Evolutionary conservation across 1,140 invertebrate genomes (phyloP), one percentile per base, ranked within the genome.

Genomic region (Megathymus violae): DNA sequence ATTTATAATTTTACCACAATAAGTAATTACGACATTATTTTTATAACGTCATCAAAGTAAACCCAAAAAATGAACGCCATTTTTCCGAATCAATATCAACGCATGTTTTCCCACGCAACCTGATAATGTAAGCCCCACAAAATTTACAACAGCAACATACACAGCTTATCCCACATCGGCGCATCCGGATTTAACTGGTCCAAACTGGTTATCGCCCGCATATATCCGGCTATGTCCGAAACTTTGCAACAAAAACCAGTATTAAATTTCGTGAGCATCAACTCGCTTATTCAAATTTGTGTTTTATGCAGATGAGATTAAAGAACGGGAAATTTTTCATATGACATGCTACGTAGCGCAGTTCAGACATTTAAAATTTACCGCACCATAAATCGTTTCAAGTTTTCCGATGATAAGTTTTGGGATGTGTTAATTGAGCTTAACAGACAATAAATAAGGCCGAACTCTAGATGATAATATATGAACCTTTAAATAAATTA

Each of bases 131-230:
- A 58, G 44, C 52, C 41, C 25, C 22, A 44, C 52, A 58, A 58
- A 44, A 58, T 58, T 58, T 58, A 58, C 52, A 58, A 58, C 52
- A 19, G 41, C 52, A 43, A 43, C 52, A 43, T 25, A 54, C 40
- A 16, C 1, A 58, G 52, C 52, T 46, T 46, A 46, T 58, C 52
- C 14, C 15, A 34, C 52, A 46, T 54, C 36, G 51, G 36, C 17
- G 17, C 51, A 54, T 41, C 56, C 47, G 64, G 64, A 66, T 61
- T 61, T 61, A 61, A 44, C 58, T 59, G 50, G 50, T 34, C 44
- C 50, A 50, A 62, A 54, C 64, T 25, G 51, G 50, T 67, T 67
- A 67, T 67, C 58, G 59, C 50, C 59, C 38, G 17, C 56, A 60
- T 51, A 61, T 62, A 67, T 64, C 64, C 64, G 64, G 65, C 31